Evolutionary conservation across 2,113 vertebrate genomes (phyloP), one percentile per base, ranked within the genome.

Genomic region (Macrotus californicus): DNA sequence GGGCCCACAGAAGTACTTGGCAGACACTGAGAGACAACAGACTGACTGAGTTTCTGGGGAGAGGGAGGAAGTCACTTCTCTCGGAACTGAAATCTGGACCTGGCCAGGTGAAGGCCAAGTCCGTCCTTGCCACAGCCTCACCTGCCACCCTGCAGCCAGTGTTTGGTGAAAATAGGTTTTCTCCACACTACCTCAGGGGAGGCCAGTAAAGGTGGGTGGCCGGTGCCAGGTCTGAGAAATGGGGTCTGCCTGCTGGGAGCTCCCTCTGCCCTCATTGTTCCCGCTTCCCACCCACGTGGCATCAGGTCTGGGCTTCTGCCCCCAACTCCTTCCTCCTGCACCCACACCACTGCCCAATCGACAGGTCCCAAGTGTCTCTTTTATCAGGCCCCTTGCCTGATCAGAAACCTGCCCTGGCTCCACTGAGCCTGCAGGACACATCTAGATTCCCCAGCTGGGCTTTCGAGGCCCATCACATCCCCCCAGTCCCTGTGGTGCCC

Each of bases 281-380:
- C 61, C n/a, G 43, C 36, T 43, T 64, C 46, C 54, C 12, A 13
- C 50, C 6, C 31, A 12, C 4, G 1, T 22, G 39, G 34, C 0
- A 0, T 54, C 61, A 84, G 64, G 26, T 39, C 43, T 34, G 13
- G 3, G 6, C 36, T 92, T 73, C 75, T 31, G 43, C 11, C 31
- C 66, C 86, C 24, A 1, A 39, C 16, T 10, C 64, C 34, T 48
- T 94, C 89, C 66, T 46, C 48, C 34, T 4, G 4, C 0, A 4
- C 39, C 26, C 12, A 50, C 1, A 43, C 19, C 50, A 19, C 34
- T 4, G 50, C 56, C 21, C 18, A 3, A 3, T 7, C 2, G 2
- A 34, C 2, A 0, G 15, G 39, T 48, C 61, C 29, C 3, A 26
- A 59, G 66, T 2, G 7, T 56, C 64, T 56, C 5, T 41, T n/a